Base-by-base conservation (phyloP, 2,113 vertebrate species). In the Callocephalon fimbriatum region DNA sequence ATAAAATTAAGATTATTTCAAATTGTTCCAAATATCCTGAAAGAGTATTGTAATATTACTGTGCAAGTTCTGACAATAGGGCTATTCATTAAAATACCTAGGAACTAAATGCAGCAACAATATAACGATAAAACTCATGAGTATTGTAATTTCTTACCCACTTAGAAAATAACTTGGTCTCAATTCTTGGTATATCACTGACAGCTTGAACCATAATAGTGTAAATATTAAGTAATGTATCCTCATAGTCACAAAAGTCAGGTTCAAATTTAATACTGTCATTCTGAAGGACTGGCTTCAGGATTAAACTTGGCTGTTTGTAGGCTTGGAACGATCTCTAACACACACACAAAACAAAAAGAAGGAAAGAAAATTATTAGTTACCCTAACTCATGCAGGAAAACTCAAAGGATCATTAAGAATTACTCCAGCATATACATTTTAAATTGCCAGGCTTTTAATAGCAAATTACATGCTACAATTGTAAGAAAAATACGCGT, bases 251-350 rank as follows among this genome's bases (percentile, higher is more conserved):
- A 56, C 37, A 95, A 62, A 99, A 98, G 11, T 98, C 97, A 22
- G 99, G 99, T 90, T 99, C 98, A 98, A 99, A 99, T 73, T 95
- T 98, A 94, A 99, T 98, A 48, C 86, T 8, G 4, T 95, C 95
- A 21, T 98, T 96, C 16, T 98, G 97, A 93, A 99, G 98, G 77
- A 99, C 95, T 81, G 99, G 94, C 66, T 97, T 97, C 92, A 99
- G 91, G 77, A 99, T 97, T 82, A 99, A 99, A 74, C 99, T 98
- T 20, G 99, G 97, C 71, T 99, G 98, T 79, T 98, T 97, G 61
- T 90, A 98, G 68, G 97, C 97, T 93, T 95, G 97, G 67, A 98
- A 72, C 47, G 98, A 99, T 72, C 82, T 94, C 99, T 99, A 95
- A 40, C 12, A 87, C 15, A 53, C 51, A 53, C 15, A n/a, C 19